Conservation (phyloP, 2,797 vertebrate genomes). For the Lerista edwardsae region DNA sequence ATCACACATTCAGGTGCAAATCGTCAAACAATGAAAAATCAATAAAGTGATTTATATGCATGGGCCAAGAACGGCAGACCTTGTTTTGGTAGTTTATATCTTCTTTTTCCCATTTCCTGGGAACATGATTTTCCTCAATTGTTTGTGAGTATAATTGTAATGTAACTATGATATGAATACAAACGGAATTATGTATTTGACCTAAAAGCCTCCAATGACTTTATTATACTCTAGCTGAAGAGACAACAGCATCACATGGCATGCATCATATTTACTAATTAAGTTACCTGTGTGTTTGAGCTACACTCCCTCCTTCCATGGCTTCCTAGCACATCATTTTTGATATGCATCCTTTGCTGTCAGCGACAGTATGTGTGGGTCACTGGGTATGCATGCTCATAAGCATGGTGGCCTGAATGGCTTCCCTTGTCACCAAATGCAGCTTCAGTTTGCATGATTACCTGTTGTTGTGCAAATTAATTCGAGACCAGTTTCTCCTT, state of each 20-base stretch:
- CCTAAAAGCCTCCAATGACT: conserved; percentile 57
- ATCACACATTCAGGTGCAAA: not conserved
- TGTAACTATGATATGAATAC: conserved; percentile 54
- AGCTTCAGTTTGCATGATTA: conserved; percentile 68
- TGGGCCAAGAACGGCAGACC: not conserved
- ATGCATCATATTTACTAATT: conserved; percentile 66
- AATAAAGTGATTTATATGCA: not conserved
- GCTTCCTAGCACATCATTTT: conserved; percentile 55
- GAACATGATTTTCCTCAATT: conserved; percentile 17
- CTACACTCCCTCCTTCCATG: conserved; percentile 29
- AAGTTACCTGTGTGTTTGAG: conserved; percentile 56
- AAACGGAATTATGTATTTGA: conserved; percentile 58
- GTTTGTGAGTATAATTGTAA: conserved; percentile 46
- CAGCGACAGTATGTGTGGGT: conserved; percentile 52
- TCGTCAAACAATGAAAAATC: not conserved
- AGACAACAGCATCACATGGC: conserved; percentile 41
- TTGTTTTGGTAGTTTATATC: not conserved
- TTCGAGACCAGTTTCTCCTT: conserved; percentile 62
- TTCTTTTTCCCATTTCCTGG: not conserved
- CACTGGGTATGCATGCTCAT: conserved; percentile 51
- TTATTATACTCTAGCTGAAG: conserved; percentile 55
- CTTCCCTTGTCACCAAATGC: conserved; percentile 58
- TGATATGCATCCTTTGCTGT: conserved; percentile 62
- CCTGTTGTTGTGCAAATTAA: conserved; percentile 70
- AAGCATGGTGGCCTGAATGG: conserved; percentile 25